Conservation (phyloP, 1,140 invertebrate species). For the Venustaconcha ellipsiformis region DNA sequence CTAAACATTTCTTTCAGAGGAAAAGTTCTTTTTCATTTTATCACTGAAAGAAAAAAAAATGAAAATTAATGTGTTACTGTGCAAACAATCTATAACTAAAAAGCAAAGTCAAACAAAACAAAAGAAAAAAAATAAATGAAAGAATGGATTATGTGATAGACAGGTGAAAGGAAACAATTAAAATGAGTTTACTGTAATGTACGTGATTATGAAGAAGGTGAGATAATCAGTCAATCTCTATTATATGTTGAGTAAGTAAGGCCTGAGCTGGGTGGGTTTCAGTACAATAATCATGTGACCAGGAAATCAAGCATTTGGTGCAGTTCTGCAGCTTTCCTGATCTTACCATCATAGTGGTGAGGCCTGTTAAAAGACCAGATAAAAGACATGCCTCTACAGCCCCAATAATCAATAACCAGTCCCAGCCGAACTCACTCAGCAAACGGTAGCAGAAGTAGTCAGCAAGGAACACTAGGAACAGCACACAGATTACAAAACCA, state of each 20-base stretch:
- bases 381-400: constrained; percentile 85
- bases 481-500: constrained; percentile 86
- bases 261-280: background rate
- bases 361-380: constrained; percentile 86
- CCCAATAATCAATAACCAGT: constrained; percentile 83
- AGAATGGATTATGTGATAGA: too few species aligned
- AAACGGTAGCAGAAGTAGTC: constrained; percentile 91
- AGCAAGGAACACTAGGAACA: constrained; percentile 87
- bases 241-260: background rate
- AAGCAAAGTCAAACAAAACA: too few species aligned
- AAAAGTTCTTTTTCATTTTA: too few species aligned
- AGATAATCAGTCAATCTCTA: background rate
- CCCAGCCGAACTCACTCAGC: constrained; percentile 86
- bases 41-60: too few species aligned
- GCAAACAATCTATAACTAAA: too few species aligned
- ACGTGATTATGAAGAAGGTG: background rate
- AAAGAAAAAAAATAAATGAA: too few species aligned
- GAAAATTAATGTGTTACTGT: too few species aligned
- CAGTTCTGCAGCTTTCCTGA: background rate
- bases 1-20: too few species aligned
- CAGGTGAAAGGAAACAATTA: background rate
- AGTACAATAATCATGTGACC: background rate
- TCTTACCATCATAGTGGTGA: constrained; percentile 88
- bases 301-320: background rate
- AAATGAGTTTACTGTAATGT: background rate